Evolutionary conservation across 2,797 vertebrate species (phyloP), one percentile per base, ranked within the genome.

Genomic region (Octomys mimax): DNA sequence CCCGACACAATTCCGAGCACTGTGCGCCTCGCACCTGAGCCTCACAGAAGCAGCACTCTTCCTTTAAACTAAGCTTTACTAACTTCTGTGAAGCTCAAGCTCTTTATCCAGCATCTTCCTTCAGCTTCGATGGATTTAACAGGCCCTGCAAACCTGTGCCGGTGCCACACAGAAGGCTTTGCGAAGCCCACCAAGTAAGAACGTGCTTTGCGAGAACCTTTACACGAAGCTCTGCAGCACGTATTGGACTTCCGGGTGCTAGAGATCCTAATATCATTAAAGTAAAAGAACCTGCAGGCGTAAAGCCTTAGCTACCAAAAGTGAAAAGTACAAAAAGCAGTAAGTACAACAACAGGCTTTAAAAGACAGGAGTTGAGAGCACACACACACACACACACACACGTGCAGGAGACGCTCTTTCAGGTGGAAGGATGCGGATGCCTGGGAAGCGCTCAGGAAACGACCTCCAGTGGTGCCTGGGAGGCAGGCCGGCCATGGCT

Each of bases 31-130:
- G 42, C 54, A 94, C 96, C 75, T 97, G 91, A 81, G 95, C 62
- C 26, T 87, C 95, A 89, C 86, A 46, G 97, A 70, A 93, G 85
- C 92, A 14, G 3, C 49, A 86, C 4, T 42, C 66, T 39, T 28
- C 9, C 93, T 89, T 90, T 93, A 73, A 92, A 94, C 36, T 54
- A 71, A 79, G 64, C 46, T 89, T 81, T 96, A 4, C 92, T 91
- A 97, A 96, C 92, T 83, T 68, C 13, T 39, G 21, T 70, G n/a
- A 87, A 79, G 33, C 90, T n/a, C 6, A 77, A 79, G 68, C 66
- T 70, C 16, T 8, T n/a, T 68, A 16, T 68, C n/a, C 2, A 64
- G 36, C 49, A 61, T 6, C 31, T 88, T 88, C 84, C 71, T 68
- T 92, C 46, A 68, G 3, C 16, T 42, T 81, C 54, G 64, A 3